Conservation (phyloP, 2,888 invertebrate genomes). For the Anagyrus pseudococci region DNA sequence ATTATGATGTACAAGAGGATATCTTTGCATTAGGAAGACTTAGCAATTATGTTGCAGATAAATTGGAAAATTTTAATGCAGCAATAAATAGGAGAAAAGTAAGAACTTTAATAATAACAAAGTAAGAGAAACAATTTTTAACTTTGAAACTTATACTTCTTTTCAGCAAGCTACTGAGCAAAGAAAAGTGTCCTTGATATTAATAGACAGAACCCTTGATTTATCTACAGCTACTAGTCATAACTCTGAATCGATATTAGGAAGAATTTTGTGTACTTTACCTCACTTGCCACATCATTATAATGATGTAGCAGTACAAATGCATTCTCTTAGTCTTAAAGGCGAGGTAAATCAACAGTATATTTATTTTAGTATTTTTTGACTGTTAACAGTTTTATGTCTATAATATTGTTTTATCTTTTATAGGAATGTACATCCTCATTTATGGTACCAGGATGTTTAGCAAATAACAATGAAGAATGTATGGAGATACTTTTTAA, state of each 20-base stretch:
- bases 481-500: slow-evolving; percentile 51
- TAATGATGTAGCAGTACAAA: slow-evolving; percentile 71
- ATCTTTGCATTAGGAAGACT: slow-evolving; percentile 71
- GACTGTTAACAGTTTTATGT: too few relatives aligned
- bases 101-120: slow-evolving; percentile 44
- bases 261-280: slow-evolving; percentile 68
- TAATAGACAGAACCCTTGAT: slow-evolving; percentile 73
- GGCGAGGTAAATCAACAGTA: slow-evolving; percentile 47
- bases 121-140: slow-evolving; percentile 10
- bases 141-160: slow-evolving; percentile 10
- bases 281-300: slow-evolving; percentile 70
- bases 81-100: slow-evolving; percentile 62
- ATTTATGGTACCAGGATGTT: slow-evolving; percentile 53
- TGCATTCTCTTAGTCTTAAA: slow-evolving; percentile 67
- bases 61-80: slow-evolving; percentile 47
- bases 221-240: slow-evolving; percentile 69
- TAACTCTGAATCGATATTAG: slow-evolving; percentile 69
- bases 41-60: slow-evolving; percentile 65
- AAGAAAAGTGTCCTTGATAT: slow-evolving; percentile 64
- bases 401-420: slow-evolving; percentile 11
- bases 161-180: slow-evolving; percentile 32
- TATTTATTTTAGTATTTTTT: background rate
- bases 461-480: slow-evolving; percentile 51
- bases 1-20: slow-evolving; percentile 71
- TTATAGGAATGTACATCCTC: slow-evolving; percentile 47